phyloP scores from a whole-genome alignment of 2,888 invertebrate genomes.

The Diadegma fenestrale region DNA sequence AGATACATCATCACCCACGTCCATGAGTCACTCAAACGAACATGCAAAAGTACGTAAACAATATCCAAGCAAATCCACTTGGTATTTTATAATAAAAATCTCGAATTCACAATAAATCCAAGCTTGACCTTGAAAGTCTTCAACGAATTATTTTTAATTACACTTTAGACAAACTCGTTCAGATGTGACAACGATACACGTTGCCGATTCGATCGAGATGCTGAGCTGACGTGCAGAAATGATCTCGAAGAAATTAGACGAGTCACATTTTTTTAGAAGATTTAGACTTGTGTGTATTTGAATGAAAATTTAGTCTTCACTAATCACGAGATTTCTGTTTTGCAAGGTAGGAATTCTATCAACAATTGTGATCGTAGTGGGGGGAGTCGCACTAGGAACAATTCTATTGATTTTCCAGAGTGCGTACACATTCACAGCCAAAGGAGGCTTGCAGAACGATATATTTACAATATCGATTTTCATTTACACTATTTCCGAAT shows the following conservation, averaged over 20 bases:
- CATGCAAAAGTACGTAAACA: conserved; percentile 29
- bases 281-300: no score
- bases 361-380: background rate
- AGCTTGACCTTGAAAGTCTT: background rate
- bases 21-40: conserved; percentile 55
- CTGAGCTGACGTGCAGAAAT: background rate
- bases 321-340: background rate
- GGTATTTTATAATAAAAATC: background rate
- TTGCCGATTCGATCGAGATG: background rate
- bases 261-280: no score
- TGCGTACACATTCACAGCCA: background rate
- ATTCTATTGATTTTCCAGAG: conserved; percentile 3
- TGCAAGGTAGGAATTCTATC: background rate
- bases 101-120: background rate
- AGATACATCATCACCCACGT: conserved; percentile 29
- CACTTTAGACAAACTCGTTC: background rate
- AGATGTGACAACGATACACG: background rate
- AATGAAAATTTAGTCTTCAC: background rate
- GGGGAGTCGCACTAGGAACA: conserved; percentile 13
- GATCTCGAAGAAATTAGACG: background rate
- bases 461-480: background rate
- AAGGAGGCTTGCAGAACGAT: background rate
- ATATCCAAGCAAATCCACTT: background rate
- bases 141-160: background rate
- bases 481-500: background rate